Percentiles rank a stretch among this genome's conserved stretches.
Evolutionary conservation across 2,888 invertebrate species (phyloP).

Genomic region (Drosophila rellima): DNA sequence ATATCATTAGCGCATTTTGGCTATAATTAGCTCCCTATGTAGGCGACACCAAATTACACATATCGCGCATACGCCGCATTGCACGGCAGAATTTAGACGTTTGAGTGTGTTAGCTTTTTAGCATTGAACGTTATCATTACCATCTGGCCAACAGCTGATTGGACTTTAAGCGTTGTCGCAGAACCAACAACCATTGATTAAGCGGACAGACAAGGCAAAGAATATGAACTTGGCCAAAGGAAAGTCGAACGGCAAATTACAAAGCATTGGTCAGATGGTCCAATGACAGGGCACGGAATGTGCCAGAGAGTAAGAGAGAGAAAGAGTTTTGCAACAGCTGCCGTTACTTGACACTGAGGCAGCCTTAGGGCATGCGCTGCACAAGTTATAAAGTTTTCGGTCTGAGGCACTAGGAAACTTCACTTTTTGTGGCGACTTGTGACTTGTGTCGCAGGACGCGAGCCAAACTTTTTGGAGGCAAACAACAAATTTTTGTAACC

Average conservation of each 20-base stretch:
- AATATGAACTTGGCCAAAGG: conserved; percentile 10
- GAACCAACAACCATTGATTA: conserved; percentile 2
- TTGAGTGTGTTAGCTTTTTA: conserved; percentile 8
- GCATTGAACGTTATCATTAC: conserved; percentile 6
- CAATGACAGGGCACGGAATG: conserved; percentile 24
- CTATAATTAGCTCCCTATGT: conserved; percentile 52
- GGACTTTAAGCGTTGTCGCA: neutral
- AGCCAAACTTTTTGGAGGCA: conserved; percentile 19
- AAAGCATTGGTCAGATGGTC: conserved; percentile 16
- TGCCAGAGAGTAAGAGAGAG: conserved; percentile 7
- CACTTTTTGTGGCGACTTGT: conserved; percentile 60
- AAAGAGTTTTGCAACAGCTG: conserved; percentile 55
- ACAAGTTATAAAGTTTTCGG: conserved; percentile 51
- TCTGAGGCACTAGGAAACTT: conserved; percentile 43
- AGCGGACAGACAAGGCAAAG: neutral
- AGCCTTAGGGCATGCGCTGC: conserved; percentile 28
- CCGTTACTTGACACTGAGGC: conserved; percentile 54
- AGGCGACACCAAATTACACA: conserved; percentile 54
- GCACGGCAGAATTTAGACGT: conserved; percentile 8
- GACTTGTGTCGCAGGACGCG: conserved; percentile 34
- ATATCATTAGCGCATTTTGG: conserved; percentile 69
- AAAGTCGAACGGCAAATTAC: conserved; percentile 31
- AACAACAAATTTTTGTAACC: conserved; percentile 64
- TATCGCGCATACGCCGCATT: conserved; percentile 57
- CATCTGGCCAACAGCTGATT: conserved; percentile 6